Conservation (phyloP, 2,888 invertebrate species). For the Agrochola circellaris region DNA sequence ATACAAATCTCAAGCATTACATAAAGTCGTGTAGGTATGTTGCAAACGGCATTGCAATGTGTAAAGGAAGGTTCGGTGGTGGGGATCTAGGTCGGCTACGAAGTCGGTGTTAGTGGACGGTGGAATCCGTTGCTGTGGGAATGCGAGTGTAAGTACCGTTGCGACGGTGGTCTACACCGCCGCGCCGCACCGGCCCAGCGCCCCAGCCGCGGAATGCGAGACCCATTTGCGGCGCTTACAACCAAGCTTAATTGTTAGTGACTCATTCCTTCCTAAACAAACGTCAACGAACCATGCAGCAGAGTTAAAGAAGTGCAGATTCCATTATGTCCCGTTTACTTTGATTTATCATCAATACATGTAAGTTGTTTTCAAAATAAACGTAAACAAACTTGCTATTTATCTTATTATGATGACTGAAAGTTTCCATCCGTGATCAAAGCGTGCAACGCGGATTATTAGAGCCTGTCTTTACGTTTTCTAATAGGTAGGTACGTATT, state of each 20-base stretch:
- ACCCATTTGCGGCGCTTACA: conserved; percentile 85
- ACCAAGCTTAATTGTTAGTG: conserved; percentile 78
- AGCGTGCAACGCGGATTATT: conserved; percentile 8
- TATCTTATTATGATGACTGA: conserved; percentile 22
- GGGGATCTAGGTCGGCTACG: conserved; percentile 83
- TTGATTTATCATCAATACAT: conserved; percentile 26
- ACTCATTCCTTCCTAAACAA: conserved; percentile 83
- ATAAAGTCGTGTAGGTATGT: conserved; percentile 47
- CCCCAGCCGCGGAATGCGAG: conserved; percentile 86
- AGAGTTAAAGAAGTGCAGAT: conserved; percentile 16
- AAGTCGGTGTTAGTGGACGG: conserved; percentile 72
- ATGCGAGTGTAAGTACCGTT: conserved; percentile 89
- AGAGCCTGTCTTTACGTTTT: conserved; percentile 4
- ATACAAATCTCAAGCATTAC: conserved; percentile 34
- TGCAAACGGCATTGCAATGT: conserved; percentile 56
- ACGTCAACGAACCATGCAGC: conserved; percentile 72
- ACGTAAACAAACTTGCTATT: neutral
- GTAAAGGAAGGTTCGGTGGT: conserved; percentile 64
- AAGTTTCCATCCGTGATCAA: conserved; percentile 12
- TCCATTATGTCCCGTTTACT: conserved; percentile 17
- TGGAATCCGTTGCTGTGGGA: conserved; percentile 89
- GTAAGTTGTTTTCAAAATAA: conserved; percentile 35
- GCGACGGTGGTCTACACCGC: conserved; percentile 78
- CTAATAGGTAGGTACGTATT: neutral
- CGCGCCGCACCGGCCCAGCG: conserved; percentile 57